A percentile compares a stretch with the other conserved stretches of the same genome.
These are phyloP conservation scores for Pristiophorus japonicus DNA, from an alignment of 2,113 vertebrate genomes.

Conservation along the genomic window DNA sequence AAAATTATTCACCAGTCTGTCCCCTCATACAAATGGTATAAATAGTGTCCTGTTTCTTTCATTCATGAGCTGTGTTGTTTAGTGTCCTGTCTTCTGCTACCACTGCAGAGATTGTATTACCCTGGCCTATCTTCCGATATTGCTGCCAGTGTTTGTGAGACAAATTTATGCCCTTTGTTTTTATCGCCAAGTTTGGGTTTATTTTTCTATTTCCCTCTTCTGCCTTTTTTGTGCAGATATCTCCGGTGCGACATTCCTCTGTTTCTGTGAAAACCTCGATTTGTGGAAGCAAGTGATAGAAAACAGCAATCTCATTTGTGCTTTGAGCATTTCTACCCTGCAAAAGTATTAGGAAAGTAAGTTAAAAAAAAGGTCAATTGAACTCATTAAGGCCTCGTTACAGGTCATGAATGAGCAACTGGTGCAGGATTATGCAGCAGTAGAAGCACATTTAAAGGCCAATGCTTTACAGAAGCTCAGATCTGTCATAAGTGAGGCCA, in stretches of 20 bases:
- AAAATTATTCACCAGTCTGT: conserved; percentile 32
- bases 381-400: conserved; percentile 28
- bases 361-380: conserved; percentile 21
- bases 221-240: no score
- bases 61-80: conserved; percentile 35
- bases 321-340: neutral
- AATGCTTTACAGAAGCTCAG: neutral
- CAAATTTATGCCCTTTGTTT: conserved; percentile 18
- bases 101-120: conserved; percentile 12
- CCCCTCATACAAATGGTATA: conserved; percentile 26
- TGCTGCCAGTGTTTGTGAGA: conserved; percentile 28
- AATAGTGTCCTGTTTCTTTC: conserved; percentile 31
- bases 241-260: neutral
- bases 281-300: neutral
- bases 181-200: conserved; percentile 22
- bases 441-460: conserved; percentile 1
- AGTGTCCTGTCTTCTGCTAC: conserved; percentile 28
- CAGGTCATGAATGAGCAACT: neutral
- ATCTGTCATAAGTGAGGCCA: neutral
- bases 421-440: neutral
- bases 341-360: conserved; percentile 21
- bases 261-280: neutral
- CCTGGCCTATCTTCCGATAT: conserved; percentile 30
- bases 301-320: neutral
- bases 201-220: neutral